phyloP scores from a whole-genome alignment of 2,888 invertebrate genomes.

The Drosophila pseudotakahashii region DNA sequence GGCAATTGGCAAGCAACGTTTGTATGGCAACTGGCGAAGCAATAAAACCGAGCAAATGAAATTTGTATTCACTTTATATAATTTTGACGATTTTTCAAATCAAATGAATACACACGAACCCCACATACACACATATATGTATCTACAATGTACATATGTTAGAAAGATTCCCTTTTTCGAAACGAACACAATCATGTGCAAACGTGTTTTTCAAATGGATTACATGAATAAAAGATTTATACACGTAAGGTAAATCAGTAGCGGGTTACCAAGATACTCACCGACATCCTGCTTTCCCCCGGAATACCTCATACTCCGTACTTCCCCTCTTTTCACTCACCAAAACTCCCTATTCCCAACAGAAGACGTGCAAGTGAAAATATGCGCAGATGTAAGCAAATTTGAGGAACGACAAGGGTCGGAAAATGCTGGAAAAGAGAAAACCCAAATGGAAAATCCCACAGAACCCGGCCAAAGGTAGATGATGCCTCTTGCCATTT shows the following conservation, averaged over 20 bases:
- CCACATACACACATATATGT: neutral
- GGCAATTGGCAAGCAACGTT: slow-evolving; percentile 48
- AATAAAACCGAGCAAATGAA: slow-evolving; percentile 73
- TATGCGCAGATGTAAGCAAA: slow-evolving; percentile 78
- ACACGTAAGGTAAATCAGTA: slow-evolving; percentile 79
- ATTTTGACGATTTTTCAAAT: slow-evolving; percentile 79
- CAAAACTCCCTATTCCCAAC: slow-evolving; percentile 3
- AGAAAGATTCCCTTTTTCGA: slow-evolving; percentile 66
- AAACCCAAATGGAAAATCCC: slow-evolving; percentile 35
- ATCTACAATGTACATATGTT: slow-evolving; percentile 25
- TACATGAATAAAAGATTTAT: slow-evolving; percentile 80
- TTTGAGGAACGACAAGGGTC: slow-evolving; percentile 47
- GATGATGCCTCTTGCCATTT: slow-evolving; percentile 52
- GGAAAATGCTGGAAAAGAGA: slow-evolving; percentile 41
- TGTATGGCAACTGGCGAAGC: slow-evolving; percentile 52
- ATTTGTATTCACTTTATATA: slow-evolving; percentile 80
- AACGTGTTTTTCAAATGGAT: slow-evolving; percentile 79
- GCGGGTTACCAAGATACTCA: slow-evolving; percentile 69
- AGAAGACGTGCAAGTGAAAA: slow-evolving; percentile 68
- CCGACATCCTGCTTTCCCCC: slow-evolving; percentile 26
- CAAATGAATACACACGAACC: slow-evolving; percentile 39
- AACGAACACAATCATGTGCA: slow-evolving; percentile 80
- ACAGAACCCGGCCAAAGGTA: slow-evolving; percentile 25
- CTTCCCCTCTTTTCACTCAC: neutral
- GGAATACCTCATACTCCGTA: neutral